Base-by-base conservation (phyloP, 2,113 vertebrate species). In the Carollia perspicillata region DNA sequence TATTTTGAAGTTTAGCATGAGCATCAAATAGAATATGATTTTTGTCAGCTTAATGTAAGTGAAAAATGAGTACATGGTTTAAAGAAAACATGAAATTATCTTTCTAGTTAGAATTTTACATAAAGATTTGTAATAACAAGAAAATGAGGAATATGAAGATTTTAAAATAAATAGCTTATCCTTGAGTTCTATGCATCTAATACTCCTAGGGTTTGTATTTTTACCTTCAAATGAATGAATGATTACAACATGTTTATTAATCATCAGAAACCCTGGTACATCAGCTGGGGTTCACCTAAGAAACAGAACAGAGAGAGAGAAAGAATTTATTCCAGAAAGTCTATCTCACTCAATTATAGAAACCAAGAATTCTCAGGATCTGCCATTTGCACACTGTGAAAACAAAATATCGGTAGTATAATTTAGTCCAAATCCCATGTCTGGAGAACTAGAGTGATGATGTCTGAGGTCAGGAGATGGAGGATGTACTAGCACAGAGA, bases 31-130 rank as follows among this genome's bases (percentile, higher is more conserved):
- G 47, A 93, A 84, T 55, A 37, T 53, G 63, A 80, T 79, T 91
- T 89, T 74, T 42, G 28, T 91, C 66, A 92, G 51, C 87, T 84
- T 84, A 84, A 84, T 30, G 26, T 75, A 95, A 94, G 81, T 96
- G 69, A 78, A 92, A 95, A 95, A 84, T 23, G 44, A 94, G 68
- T 18, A 9, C 55, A 77, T 63, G 74, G 69, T 92, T 74, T 95
- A 83, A 74, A 93, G 26, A 37, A 75, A 10, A 83, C 3, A 22
- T 63, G n/a, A 74, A 81, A 68, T 95, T 95, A 42, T 93, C 94
- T 89, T 88, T 81, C 35, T 42, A 92, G 78, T 58, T 90, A 53
- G 6, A 49, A 16, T n/a, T 93, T 35, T 77, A 89, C 20, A 58
- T 37, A 88, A 86, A 80, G 23, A 66, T 91, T 94, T 89, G n/a